Conservation (phyloP, 2,113 vertebrate species). For the Beaufortia kweichowensis region DNA sequence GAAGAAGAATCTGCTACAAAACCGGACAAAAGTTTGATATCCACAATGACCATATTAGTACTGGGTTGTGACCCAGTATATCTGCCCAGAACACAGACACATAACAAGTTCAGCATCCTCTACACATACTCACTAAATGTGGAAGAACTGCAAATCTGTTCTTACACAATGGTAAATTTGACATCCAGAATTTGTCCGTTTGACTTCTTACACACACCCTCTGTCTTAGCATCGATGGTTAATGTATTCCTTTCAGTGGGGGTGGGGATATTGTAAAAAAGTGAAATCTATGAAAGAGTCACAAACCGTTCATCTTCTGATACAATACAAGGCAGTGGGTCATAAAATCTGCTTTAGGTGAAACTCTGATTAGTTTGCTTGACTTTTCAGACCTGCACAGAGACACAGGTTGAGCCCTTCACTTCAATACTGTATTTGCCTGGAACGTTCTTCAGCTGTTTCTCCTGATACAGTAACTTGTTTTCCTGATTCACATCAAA, state of each 20-base stretch:
- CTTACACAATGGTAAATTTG: conserved; percentile 15
- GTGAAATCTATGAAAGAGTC: conserved; percentile 54
- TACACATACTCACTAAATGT: neutral
- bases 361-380: too few species aligned
- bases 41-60: conserved; percentile 70
- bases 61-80: conserved; percentile 26
- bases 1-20: conserved; percentile 55
- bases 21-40: conserved; percentile 69
- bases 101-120: neutral
- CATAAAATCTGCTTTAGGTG: too few species aligned
- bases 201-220: conserved; percentile 46
- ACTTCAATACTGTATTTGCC: conserved; percentile 67
- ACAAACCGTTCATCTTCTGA: neutral
- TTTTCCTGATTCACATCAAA: conserved; percentile 78
- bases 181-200: neutral
- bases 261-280: conserved; percentile 68
- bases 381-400: conserved; percentile 71
- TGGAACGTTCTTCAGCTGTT: conserved; percentile 61
- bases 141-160: neutral
- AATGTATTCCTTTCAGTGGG: conserved; percentile 40
- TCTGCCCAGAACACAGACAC: neutral
- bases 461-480: conserved; percentile 83
- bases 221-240: conserved; percentile 23
- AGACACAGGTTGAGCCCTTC: conserved; percentile 72
- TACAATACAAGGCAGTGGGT: neutral